Base-by-base conservation (phyloP, 92 coral and sea anemone species). In the Palythoa heliodiscus region DNA sequence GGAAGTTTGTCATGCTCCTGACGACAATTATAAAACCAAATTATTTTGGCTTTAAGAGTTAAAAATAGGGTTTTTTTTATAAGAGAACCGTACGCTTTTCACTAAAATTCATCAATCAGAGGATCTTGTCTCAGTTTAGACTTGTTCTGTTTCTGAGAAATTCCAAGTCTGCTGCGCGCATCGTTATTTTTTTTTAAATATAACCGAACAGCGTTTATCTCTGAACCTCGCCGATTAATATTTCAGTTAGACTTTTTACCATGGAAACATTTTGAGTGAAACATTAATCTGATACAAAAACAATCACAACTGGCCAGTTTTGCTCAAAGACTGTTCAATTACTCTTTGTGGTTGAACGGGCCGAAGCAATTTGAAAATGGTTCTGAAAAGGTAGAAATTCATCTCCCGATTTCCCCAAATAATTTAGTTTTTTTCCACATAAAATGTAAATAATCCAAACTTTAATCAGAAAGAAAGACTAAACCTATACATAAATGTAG, bases 361-460 rank as follows among this genome's bases (percentile, higher is more conserved):
- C 84, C 84, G 52, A 80, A 38, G 73, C 61, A 80, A 64, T 63
- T 80, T 52, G 35, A 11, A 6, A 29, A 25, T 69, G 73, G 14
- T 69, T 7, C 52, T 10, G 19, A 52, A 63, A 80, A 66, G 39
- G 64, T 25, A 24, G 74, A 80, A 66, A 40, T 48, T 80, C 74
- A 80, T 80, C 47, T 66, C 63, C 84, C 73, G 73, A 24, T 63
- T 66, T 25, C 73, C 12, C n/a, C 13, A 25, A 80, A 80, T 48
- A 66, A 80, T 80, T 66, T 80, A 50, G 52, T 40, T 63, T 79
- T 25, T 80, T 66, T 74, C 84, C 63, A 80, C 72, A 80, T n/a
- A 67, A 66, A 66, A 24, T 66, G 74, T 80, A 66, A 80, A 80
- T 68, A 80, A 80, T 66, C 14, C 61, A 80, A 24, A 80, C 84